Base-by-base conservation (phyloP, 2,797 vertebrate genomes). In the Amphiprion clarkii region DNA sequence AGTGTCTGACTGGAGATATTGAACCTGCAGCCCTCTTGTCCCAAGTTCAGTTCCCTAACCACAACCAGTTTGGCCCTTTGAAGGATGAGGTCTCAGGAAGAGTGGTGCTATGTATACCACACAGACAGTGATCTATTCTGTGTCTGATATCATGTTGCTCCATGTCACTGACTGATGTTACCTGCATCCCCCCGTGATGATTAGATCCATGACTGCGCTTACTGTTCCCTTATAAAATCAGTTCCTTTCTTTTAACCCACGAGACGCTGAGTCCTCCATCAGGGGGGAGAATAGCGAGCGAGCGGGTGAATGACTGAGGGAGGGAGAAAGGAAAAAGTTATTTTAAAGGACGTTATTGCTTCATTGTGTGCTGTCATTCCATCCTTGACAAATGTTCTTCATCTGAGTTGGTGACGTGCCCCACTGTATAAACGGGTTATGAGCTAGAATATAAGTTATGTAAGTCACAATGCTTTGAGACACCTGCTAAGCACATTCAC, bases 41-140 rank as follows among this genome's bases (percentile, higher is more conserved):
- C 94, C 91, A 91, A 93, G 94, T 94, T 94, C 93, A 95, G 92
- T 92, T 94, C 93, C 93, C 93, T 93, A 93, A 94, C 94, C 95
- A 89, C 92, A 95, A 94, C 89, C 91, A 92, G 92, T 92, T 94
- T 94, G 92, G 86, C 91, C 89, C 89, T 89, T 87, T 88, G 90
- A 94, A 94, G 92, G 90, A 95, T 92, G 91, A 93, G 93, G 93
- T 92, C 90, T 93, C 87, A 82, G 89, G 77, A 88, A 92, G 91
- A 91, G 92, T 87, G 89, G 67, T 81, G 89, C 89, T 87, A 86
- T 85, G 88, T 90, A 89, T 88, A 93, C 89, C 89, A 89, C 91
- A 91, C 90, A 86, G 90, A 91, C 93, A 91, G 88, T 89, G 88
- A 92, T 93, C 90, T 93, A 88, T 94, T 91, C 92, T 74, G 80